These are phyloP conservation scores for Pardosa pseudoannulata DNA, from an alignment of 2,888 invertebrate genomes.

Conservation along the genomic window DNA sequence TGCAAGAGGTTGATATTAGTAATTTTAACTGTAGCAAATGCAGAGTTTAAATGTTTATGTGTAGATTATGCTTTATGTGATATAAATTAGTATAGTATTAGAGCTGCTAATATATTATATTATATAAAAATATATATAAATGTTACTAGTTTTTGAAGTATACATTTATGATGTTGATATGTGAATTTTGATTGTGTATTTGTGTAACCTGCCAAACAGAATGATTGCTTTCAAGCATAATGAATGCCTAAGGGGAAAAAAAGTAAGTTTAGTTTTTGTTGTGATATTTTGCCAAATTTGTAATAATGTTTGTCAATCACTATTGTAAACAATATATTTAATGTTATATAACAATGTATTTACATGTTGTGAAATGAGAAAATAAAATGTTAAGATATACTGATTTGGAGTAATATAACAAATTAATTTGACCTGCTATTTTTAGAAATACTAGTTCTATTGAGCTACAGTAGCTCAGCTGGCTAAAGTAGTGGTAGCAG, in stretches of 20 bases:
- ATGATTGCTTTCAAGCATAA: constrained; percentile 30
- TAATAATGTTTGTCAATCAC: background rate
- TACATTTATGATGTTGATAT: constrained; percentile 45
- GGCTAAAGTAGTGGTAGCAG: no score
- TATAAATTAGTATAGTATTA: constrained; percentile 48
- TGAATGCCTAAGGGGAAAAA: constrained; percentile 29
- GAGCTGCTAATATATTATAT: constrained; percentile 15
- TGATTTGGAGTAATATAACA: no score
- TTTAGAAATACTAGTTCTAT: no score
- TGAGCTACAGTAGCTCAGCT: no score
- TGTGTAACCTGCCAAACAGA: constrained; percentile 58
- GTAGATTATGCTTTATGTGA: constrained; percentile 47
- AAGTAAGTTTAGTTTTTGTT: constrained; percentile 27
- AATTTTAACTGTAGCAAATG: constrained; percentile 27
- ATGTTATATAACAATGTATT: constrained; percentile 41
- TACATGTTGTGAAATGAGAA: constrained; percentile 59
- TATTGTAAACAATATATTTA: constrained; percentile 8
- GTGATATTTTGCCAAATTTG: constrained; percentile 67
- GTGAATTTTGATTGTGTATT: constrained; percentile 29
- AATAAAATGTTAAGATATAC: no score
- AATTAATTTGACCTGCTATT: no score
- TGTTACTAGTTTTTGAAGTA: constrained; percentile 44
- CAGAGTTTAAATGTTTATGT: background rate
- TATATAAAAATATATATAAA: constrained; percentile 27
- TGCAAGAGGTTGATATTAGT: constrained; percentile 36